Evolutionary conservation across 2,888 invertebrate species (phyloP).

Genomic region (Acanthococcus lagerstroemiae): DNA sequence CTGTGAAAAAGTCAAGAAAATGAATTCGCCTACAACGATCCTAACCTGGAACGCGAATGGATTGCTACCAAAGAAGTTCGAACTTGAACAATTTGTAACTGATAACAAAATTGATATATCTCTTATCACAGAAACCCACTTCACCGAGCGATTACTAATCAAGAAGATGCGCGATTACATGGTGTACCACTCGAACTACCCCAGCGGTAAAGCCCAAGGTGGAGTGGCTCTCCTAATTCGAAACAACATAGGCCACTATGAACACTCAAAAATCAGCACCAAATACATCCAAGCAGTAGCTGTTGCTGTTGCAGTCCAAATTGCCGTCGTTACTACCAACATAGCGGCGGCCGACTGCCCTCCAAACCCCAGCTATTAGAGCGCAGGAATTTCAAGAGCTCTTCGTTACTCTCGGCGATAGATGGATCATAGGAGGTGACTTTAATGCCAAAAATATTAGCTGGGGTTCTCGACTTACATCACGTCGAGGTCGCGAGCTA

Average conservation of each 20-base stretch:
- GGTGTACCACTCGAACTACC: not conserved
- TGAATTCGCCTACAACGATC: not conserved
- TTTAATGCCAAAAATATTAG: not conserved
- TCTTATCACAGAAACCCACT: not conserved
- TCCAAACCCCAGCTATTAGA: not conserved
- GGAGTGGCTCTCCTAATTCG: not conserved
- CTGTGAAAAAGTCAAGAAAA: not conserved
- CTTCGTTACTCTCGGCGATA: not conserved
- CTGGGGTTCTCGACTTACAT: not conserved
- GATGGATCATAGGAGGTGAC: not conserved
- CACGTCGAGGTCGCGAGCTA: not conserved
- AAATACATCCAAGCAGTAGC: not conserved
- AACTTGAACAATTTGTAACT: not conserved
- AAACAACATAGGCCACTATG: not conserved
- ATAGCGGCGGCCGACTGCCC: too few species aligned
- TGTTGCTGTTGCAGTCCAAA: not conserved
- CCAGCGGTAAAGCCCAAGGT: not conserved
- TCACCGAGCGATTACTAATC: not conserved
- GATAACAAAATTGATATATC: not conserved
- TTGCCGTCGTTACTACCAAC: not conserved
- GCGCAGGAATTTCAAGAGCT: not conserved
- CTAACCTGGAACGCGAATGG: not conserved
- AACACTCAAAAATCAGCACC: not conserved
- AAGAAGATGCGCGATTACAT: not conserved
- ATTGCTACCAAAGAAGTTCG: not conserved